Evolutionary conservation across 92 coral and sea anemone species (phyloP).

Genomic region (Porites cylindrica): DNA sequence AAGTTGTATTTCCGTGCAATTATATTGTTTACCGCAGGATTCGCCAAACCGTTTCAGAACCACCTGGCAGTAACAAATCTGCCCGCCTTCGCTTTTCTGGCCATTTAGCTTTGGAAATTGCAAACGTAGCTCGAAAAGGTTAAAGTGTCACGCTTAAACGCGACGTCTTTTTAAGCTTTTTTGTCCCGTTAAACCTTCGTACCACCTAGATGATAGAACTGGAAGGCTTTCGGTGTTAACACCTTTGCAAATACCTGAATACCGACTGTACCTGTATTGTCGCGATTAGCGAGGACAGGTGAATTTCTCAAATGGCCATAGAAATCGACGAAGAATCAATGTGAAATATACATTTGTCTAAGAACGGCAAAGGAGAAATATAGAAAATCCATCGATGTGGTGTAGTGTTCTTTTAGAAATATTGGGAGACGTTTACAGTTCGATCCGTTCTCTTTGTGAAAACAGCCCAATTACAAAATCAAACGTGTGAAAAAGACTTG

Average conservation of each 20-base stretch:
- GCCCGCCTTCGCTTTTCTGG: neutral
- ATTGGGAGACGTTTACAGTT: conserved; percentile 5
- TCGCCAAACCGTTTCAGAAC: conserved; percentile 72
- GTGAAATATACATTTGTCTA: neutral
- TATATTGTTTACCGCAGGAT: conserved; percentile 90
- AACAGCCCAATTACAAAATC: conserved; percentile 34
- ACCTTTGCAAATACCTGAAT: conserved; percentile 86
- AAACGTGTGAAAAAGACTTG: conserved; percentile 41
- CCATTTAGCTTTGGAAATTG: conserved; percentile 1
- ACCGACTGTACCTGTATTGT: conserved; percentile 81
- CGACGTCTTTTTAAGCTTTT: conserved; percentile 54
- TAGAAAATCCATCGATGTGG: conserved; percentile 6
- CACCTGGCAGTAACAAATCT: conserved; percentile 78
- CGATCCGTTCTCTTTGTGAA: conserved; percentile 19
- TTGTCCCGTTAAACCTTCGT: conserved; percentile 50
- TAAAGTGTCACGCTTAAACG: conserved; percentile 19
- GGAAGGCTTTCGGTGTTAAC: conserved; percentile 80
- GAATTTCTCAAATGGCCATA: conserved; percentile 40
- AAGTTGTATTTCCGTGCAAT: conserved; percentile 93
- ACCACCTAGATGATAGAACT: conserved; percentile 41
- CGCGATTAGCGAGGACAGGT: conserved; percentile 78
- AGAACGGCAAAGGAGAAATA: neutral
- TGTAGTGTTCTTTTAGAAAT: conserved; percentile 2
- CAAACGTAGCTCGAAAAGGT: conserved; percentile 1
- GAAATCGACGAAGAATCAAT: neutral